Conservation (phyloP, 2,888 invertebrate species). For the Cynaeus angustus region DNA sequence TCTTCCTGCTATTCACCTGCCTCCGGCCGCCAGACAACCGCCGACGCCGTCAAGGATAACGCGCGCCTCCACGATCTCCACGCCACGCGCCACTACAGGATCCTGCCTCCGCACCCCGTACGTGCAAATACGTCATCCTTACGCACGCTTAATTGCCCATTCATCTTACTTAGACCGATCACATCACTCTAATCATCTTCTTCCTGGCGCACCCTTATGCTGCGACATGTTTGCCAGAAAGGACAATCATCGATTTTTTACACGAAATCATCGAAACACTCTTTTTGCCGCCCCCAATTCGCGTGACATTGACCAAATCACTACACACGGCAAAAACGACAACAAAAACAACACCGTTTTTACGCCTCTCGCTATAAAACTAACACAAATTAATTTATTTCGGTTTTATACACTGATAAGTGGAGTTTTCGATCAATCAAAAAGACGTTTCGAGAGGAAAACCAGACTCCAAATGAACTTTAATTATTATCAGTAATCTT, state of each 20-base stretch:
- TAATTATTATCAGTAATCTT: no score
- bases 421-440: no score
- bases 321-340: no score
- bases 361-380: no score
- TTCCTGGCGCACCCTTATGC: constrained; percentile 39
- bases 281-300: neutral
- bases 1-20: constrained; percentile 51
- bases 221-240: neutral
- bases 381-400: no score
- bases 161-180: constrained; percentile 50
- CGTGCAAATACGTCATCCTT: constrained; percentile 43
- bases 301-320: no score
- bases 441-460: no score
- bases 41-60: constrained; percentile 38
- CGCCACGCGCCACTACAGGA: constrained; percentile 25
- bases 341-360: no score
- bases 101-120: constrained; percentile 20
- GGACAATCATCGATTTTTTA: neutral
- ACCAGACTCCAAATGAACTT: no score
- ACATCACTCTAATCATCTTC: constrained; percentile 41
- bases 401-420: no score
- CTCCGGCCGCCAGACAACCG: constrained; percentile 49
- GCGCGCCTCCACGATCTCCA: constrained; percentile 14
- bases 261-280: neutral
- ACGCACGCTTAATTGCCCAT: constrained; percentile 53